Conservation (phyloP, 2,113 vertebrate genomes). For the Scartelaos histophorus region DNA sequence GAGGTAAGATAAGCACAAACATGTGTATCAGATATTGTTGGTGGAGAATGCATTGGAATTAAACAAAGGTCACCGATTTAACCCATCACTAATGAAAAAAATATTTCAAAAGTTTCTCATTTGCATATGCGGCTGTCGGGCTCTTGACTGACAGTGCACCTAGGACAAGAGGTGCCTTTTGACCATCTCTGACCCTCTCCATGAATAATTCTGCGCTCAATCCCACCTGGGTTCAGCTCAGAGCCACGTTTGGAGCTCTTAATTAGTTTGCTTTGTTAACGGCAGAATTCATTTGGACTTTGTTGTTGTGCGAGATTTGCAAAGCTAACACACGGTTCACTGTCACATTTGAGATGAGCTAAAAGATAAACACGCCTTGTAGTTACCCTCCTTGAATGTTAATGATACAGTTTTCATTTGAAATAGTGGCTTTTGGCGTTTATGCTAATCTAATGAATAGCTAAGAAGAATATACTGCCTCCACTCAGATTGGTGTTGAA, state of each 20-base stretch:
- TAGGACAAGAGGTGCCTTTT: conserved; percentile 16
- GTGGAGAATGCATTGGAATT: too few relatives aligned
- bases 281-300: not conserved
- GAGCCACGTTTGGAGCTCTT: not conserved
- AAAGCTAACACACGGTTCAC: not conserved
- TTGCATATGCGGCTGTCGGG: not conserved
- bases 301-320: not conserved
- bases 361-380: not conserved
- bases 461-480: not conserved
- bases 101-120: not conserved
- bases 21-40: too few relatives aligned
- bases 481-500: not conserved
- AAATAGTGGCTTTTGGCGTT: not conserved
- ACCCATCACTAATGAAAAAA: not conserved
- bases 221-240: not conserved
- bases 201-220: conserved; percentile 16
- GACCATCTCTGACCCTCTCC: conserved; percentile 23
- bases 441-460: conserved; percentile 1
- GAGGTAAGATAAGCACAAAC: too few relatives aligned
- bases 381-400: not conserved
- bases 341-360: not conserved
- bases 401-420: not conserved
- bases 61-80: not conserved
- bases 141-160: conserved; percentile 6
- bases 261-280: conserved; percentile 7